Evolutionary conservation across 1,140 invertebrate species (phyloP).

Genomic region (Megalopta genalis): DNA sequence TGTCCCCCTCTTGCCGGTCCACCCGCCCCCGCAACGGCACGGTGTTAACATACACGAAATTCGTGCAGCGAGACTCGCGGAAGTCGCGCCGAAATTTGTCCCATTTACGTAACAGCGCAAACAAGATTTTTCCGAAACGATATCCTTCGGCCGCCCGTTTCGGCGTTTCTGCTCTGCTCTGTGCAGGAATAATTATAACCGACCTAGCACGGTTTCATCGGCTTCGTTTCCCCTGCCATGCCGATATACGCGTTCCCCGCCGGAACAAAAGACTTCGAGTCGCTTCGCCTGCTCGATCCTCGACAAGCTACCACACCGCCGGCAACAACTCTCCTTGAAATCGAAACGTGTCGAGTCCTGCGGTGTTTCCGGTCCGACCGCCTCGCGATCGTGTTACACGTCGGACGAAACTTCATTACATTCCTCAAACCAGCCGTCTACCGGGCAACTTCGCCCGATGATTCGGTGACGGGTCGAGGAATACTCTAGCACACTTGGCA

Average conservation of each 20-base stretch:
- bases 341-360: no score
- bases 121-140: background rate
- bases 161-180: no score
- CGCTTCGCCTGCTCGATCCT: no score
- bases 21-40: background rate
- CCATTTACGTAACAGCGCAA: no score
- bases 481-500: background rate
- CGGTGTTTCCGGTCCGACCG: background rate
- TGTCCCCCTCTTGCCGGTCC: no score
- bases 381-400: background rate
- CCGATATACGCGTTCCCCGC: background rate
- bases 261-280: no score
- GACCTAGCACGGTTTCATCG: background rate
- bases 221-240: background rate
- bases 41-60: background rate
- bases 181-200: no score
- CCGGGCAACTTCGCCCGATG: conserved; percentile 15
- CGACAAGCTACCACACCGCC: no score
- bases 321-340: no score
- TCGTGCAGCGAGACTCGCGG: background rate
- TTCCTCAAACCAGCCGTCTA: background rate
- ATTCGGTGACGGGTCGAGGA: background rate
- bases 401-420: background rate
- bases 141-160: no score
- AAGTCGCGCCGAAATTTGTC: no score